phyloP scores from a whole-genome alignment of 2,113 vertebrate species.

The Maccullochella peelii region DNA sequence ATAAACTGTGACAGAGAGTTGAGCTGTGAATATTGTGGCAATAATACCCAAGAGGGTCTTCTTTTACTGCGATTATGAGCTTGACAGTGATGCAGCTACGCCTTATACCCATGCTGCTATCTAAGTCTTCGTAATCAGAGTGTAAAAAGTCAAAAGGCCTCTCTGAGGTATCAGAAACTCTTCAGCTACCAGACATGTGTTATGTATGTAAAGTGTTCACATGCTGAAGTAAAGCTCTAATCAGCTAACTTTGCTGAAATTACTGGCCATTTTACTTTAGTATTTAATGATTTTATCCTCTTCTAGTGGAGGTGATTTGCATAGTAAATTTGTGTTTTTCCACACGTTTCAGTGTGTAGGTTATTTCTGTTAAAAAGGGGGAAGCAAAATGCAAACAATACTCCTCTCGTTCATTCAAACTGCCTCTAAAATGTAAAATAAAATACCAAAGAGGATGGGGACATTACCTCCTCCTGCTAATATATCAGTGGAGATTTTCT shows the following conservation, averaged over 20 bases:
- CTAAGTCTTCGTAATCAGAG: constrained; percentile 39
- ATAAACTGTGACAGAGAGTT: constrained; percentile 66
- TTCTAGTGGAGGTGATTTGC: not conserved
- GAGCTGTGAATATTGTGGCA: constrained; percentile 69
- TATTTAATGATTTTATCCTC: not conserved
- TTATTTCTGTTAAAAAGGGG: not conserved
- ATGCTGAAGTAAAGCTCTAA: not conserved
- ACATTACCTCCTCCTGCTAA: constrained; percentile 21
- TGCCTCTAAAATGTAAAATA: constrained; percentile 1
- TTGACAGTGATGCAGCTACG: constrained; percentile 65
- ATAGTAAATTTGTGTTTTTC: not conserved
- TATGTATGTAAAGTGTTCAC: not conserved
- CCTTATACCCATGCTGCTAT: constrained; percentile 25
- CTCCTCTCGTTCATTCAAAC: not conserved
- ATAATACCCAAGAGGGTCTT: constrained; percentile 71
- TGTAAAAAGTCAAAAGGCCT: constrained; percentile 63
- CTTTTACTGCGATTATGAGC: constrained; percentile 68
- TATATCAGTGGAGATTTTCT: constrained; percentile 42
- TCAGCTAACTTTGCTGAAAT: not conserved
- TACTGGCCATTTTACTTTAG: not conserved
- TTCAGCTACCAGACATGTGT: constrained; percentile 4
- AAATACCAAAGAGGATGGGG: not conserved
- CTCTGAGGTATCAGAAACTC: constrained; percentile 47
- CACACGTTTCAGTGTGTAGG: not conserved
- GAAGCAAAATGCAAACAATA: not conserved